Conservation (phyloP, 2,113 vertebrate species). For the Nothobranchius kuhntae region DNA sequence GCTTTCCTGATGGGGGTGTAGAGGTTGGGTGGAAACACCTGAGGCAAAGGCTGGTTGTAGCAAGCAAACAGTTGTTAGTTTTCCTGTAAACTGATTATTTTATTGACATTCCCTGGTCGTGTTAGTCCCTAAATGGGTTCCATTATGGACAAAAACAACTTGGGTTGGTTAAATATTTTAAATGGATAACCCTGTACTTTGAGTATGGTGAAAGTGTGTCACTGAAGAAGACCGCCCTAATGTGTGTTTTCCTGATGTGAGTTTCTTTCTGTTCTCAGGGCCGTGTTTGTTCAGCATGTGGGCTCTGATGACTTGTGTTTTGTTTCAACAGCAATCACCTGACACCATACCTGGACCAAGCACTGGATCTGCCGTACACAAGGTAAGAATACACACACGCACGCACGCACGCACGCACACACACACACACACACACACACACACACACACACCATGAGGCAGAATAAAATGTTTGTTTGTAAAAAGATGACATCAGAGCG, state of each 20-base stretch:
- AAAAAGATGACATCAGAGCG: slow-evolving; percentile 56
- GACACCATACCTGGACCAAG: slow-evolving; percentile 81
- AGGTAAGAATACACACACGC: slow-evolving; percentile 59
- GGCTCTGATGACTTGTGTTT: slow-evolving; percentile 57
- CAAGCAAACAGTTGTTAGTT: slow-evolving; percentile 8
- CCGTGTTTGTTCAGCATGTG: slow-evolving; percentile 52
- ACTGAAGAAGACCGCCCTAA: background rate
- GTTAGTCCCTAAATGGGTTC: too few relatives aligned
- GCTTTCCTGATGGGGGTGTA: slow-evolving; percentile 33
- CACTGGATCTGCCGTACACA: slow-evolving; percentile 68
- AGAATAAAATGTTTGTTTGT: slow-evolving; percentile 51
- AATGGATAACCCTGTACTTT: background rate
- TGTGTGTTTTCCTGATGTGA: background rate
- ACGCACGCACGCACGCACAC: background rate
- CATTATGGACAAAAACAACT: background rate
- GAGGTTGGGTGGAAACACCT: slow-evolving; percentile 8
- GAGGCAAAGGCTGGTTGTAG: slow-evolving; percentile 21
- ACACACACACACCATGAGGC: background rate
- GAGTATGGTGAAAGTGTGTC: background rate
- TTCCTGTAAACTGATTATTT: background rate
- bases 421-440: background rate
- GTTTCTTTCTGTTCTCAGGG: slow-evolving; percentile 25
- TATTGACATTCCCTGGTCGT: background rate
- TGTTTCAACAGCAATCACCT: slow-evolving; percentile 80
- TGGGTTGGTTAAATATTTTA: too few relatives aligned